These are phyloP conservation scores for Catharus fuscescens DNA, from an alignment of 2,113 vertebrate species.

Conservation along the genomic window DNA sequence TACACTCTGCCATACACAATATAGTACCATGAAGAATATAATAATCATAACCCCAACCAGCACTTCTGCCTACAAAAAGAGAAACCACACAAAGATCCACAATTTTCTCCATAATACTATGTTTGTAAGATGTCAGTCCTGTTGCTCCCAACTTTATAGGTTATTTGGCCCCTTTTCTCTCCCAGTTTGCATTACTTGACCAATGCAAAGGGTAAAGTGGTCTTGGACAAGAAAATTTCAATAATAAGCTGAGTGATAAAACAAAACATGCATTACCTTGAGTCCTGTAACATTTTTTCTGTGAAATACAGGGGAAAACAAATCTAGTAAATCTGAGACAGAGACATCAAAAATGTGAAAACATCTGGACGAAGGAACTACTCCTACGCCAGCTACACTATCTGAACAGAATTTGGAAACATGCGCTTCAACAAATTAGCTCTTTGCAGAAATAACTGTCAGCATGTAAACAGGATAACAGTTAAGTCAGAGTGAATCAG, in stretches of 20 bases:
- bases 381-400: not conserved
- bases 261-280: not conserved
- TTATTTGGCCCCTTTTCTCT: not conserved
- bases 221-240: not conserved
- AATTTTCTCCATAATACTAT: not conserved
- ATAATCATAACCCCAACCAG: not conserved
- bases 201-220: not conserved
- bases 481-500: constrained; percentile 59
- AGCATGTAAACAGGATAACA: constrained; percentile 46
- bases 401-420: not conserved
- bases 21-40: not conserved
- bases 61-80: not conserved
- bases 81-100: not conserved
- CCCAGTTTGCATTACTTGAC: not conserved
- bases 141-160: not conserved
- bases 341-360: not conserved
- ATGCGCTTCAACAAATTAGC: not conserved
- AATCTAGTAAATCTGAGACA: not conserved
- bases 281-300: not conserved
- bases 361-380: not conserved
- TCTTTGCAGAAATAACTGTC: not conserved
- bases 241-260: not conserved
- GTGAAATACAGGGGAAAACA: not conserved
- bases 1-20: not conserved
- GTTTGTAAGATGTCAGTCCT: not conserved